A percentile compares a stretch with the other conserved stretches of the same genome.
These are phyloP conservation scores for Caranx melampygus DNA, from an alignment of 2,113 vertebrate genomes.

Conservation along the genomic window DNA sequence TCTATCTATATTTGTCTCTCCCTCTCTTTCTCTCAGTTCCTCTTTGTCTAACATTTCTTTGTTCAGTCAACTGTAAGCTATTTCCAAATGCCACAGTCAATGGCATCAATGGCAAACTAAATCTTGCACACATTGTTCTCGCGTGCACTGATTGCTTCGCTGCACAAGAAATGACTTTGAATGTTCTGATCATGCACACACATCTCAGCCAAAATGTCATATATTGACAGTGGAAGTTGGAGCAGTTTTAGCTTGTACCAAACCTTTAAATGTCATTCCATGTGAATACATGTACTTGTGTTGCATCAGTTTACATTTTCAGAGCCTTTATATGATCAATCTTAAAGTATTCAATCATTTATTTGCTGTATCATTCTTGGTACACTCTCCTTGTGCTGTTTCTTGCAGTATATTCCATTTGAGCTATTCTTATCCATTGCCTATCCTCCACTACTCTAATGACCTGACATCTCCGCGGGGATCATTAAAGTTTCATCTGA, in stretches of 20 bases:
- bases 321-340: neutral
- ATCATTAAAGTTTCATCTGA: slow-evolving; percentile 78
- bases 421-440: slow-evolving; percentile 63
- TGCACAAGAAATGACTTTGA: slow-evolving; percentile 47
- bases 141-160: slow-evolving; percentile 45
- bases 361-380: slow-evolving; percentile 10
- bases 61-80: slow-evolving; percentile 65
- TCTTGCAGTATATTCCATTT: slow-evolving; percentile 29
- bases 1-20: slow-evolving; percentile 57
- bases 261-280: slow-evolving; percentile 22
- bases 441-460: slow-evolving; percentile 62
- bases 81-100: slow-evolving; percentile 69
- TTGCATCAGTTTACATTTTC: neutral
- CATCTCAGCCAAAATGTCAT: slow-evolving; percentile 52
- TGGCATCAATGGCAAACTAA: slow-evolving; percentile 56
- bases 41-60: slow-evolving; percentile 65
- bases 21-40: slow-evolving; percentile 29
- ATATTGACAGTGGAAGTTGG: neutral
- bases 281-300: slow-evolving; percentile 4
- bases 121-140: slow-evolving; percentile 62
- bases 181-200: slow-evolving; percentile 43
- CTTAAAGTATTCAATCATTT: neutral
- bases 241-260: neutral
- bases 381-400: slow-evolving; percentile 3
- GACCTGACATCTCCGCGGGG: slow-evolving; percentile 69